Percentiles rank a stretch among this genome's conserved stretches.
Evolutionary conservation across 2,113 vertebrate species (phyloP).

Genomic region (Agapornis roseicollis): DNA sequence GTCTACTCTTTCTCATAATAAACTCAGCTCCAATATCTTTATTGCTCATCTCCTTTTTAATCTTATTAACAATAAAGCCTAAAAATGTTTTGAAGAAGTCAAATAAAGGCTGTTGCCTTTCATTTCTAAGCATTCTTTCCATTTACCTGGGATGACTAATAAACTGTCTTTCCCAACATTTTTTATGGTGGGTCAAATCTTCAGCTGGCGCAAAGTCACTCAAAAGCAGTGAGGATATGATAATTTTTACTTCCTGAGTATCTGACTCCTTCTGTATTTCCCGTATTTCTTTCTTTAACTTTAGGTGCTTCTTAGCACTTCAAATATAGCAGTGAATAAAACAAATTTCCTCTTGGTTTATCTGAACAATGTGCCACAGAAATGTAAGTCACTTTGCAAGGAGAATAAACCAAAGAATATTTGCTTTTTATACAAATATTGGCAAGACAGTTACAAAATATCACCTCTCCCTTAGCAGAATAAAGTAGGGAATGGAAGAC

Average conservation of each 20-base stretch:
- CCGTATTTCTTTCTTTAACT: not conserved
- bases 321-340: not conserved
- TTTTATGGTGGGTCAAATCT: not conserved
- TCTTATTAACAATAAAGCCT: constrained; percentile 76
- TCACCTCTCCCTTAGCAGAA: not conserved
- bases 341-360: not conserved
- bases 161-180: constrained; percentile 28
- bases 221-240: not conserved
- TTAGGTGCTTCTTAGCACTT: not conserved
- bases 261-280: not conserved
- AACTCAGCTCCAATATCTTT: constrained; percentile 78
- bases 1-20: constrained; percentile 78
- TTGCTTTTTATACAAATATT: not conserved
- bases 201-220: not conserved
- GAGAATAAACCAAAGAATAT: not conserved
- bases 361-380: not conserved
- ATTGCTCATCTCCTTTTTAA: constrained; percentile 80
- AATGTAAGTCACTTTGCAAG: not conserved
- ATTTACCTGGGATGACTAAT: constrained; percentile 68
- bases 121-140: constrained; percentile 55
- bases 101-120: constrained; percentile 63
- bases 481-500: not conserved
- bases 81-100: constrained; percentile 71
- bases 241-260: not conserved
- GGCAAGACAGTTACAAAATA: not conserved